Conservation (phyloP, 2,797 vertebrate species). For the Bovichtus variegatus region DNA sequence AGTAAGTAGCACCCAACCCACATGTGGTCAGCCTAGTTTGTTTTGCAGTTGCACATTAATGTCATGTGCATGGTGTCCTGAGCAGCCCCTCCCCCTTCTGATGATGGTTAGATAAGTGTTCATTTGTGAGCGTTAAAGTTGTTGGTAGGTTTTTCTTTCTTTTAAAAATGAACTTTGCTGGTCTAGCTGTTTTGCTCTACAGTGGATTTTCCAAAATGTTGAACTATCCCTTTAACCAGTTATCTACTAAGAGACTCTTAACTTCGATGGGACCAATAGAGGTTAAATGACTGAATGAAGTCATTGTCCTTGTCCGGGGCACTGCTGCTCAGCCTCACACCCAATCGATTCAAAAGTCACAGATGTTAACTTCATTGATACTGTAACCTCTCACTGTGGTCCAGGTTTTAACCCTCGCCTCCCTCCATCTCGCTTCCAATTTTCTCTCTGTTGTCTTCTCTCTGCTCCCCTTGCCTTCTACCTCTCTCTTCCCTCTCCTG, state of each 20-base stretch:
- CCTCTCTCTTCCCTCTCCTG: conserved; percentile 22
- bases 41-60: too few relatives aligned
- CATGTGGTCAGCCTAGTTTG: too few relatives aligned
- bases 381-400: conserved; percentile 47
- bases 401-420: conserved; percentile 44
- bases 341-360: conserved; percentile 49
- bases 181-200: neutral
- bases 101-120: neutral
- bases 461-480: conserved; percentile 40
- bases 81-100: accelerated
- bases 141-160: neutral
- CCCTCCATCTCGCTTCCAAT: conserved; percentile 16
- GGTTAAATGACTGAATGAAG: conserved; percentile 49
- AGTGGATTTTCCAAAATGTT: neutral
- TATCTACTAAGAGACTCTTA: conserved; percentile 9
- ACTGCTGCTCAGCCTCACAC: conserved; percentile 10
- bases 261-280: conserved; percentile 21
- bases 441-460: conserved; percentile 33
- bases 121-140: neutral
- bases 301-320: conserved; percentile 34
- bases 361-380: conserved; percentile 55
- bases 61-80: neutral
- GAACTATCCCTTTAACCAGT: neutral
- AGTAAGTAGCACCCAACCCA: too few relatives aligned
- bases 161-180: neutral